These are phyloP conservation scores for Zele albiditarsus DNA, from an alignment of 2,888 invertebrate genomes.

Conservation along the genomic window DNA sequence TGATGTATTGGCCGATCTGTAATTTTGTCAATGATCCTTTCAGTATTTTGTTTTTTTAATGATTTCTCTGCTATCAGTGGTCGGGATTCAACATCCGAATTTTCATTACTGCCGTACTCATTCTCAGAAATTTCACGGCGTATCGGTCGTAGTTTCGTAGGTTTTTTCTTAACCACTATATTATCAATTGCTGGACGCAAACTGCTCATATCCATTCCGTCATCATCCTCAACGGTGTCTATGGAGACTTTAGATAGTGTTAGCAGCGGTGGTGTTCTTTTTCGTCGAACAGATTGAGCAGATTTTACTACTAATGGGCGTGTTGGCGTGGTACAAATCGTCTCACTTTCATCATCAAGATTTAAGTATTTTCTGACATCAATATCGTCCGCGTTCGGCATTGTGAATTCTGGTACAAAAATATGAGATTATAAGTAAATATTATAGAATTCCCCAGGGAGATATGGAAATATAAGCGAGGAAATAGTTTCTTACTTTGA, in stretches of 20 bases:
- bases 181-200: slow-evolving; percentile 21
- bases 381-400: slow-evolving; percentile 51
- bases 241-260: slow-evolving; percentile 55
- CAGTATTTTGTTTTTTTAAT: slow-evolving; percentile 37
- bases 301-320: slow-evolving; percentile 45
- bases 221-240: slow-evolving; percentile 42
- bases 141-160: slow-evolving; percentile 33
- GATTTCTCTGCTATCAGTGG: slow-evolving; percentile 20
- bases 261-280: slow-evolving; percentile 55
- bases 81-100: slow-evolving; percentile 35
- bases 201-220: neutral
- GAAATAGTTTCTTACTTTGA: slow-evolving; percentile 48
- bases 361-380: slow-evolving; percentile 47
- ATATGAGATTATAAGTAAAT: slow-evolving; percentile 14
- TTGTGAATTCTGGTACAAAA: slow-evolving; percentile 53
- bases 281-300: slow-evolving; percentile 50
- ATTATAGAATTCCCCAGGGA: neutral
- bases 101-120: slow-evolving; percentile 33
- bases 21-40: slow-evolving; percentile 43
- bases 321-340: slow-evolving; percentile 52
- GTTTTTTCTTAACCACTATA: slow-evolving; percentile 23
- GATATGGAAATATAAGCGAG: slow-evolving; percentile 4
- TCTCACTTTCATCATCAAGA: slow-evolving; percentile 5
- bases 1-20: slow-evolving; percentile 5
- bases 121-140: slow-evolving; percentile 38